Conservation (phyloP, 1,140 invertebrate species). For the Holotrichia oblita region DNA sequence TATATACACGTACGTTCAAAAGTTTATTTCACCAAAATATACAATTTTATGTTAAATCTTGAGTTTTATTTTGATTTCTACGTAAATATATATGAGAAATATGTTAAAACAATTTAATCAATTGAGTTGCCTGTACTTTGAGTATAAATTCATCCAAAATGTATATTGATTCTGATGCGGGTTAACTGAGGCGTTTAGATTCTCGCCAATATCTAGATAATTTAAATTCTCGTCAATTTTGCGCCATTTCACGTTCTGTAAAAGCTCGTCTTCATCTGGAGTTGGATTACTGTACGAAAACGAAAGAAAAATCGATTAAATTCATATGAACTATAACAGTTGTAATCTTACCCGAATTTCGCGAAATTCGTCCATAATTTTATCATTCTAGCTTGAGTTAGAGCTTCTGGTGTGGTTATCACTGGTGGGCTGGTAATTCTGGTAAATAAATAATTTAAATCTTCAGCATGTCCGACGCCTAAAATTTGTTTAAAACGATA, state of each 20-base stretch:
- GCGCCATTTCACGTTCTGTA: not conserved
- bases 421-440: not conserved
- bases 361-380: not conserved
- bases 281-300: not conserved
- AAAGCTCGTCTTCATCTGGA: not conserved
- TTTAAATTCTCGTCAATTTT: conserved; percentile 2
- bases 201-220: not conserved
- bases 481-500: not conserved
- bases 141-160: not conserved
- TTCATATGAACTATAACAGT: not conserved
- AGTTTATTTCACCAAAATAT: too few species aligned
- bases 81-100: not conserved
- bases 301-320: not conserved
- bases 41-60: too few species aligned
- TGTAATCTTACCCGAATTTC: not conserved
- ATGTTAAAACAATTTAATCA: not conserved
- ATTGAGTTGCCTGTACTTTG: not conserved
- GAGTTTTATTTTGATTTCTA: too few species aligned
- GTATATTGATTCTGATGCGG: not conserved
- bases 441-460: not conserved
- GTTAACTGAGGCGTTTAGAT: not conserved
- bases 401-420: not conserved
- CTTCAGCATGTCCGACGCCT: conserved; percentile 18
- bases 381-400: not conserved
- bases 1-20: not conserved